These are phyloP conservation scores for Crocuta crocuta DNA, from an alignment of 2,113 vertebrate genomes.

Conservation along the genomic window DNA sequence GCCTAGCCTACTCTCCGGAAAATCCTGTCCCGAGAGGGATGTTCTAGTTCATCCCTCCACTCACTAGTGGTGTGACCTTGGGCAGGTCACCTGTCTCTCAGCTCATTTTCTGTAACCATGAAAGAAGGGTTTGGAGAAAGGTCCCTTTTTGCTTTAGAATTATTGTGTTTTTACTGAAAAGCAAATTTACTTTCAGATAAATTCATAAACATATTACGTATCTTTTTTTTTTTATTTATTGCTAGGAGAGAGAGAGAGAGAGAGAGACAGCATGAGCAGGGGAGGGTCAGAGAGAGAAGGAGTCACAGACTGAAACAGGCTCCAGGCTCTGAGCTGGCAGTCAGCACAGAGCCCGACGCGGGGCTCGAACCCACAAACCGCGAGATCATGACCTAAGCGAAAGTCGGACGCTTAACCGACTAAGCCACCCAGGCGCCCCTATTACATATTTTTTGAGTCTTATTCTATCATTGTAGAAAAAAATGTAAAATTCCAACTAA, in stretches of 20 bases:
- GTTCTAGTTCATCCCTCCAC: not conserved
- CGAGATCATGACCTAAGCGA: too few species aligned
- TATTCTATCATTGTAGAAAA: constrained; percentile 1
- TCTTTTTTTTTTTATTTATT: too few species aligned
- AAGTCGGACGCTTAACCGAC: too few species aligned
- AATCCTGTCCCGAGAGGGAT: not conserved
- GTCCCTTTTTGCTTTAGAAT: not conserved
- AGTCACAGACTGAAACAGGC: too few species aligned
- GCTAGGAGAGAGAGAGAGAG: too few species aligned
- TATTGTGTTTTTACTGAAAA: constrained; percentile 32
- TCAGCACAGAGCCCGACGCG: too few species aligned
- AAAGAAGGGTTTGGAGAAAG: not conserved
- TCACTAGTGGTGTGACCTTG: not conserved
- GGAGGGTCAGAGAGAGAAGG: too few species aligned
- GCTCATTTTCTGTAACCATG: not conserved
- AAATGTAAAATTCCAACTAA: constrained; percentile 35
- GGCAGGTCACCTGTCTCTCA: not conserved
- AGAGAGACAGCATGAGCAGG: too few species aligned
- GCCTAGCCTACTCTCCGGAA: not conserved
- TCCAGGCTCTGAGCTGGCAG: too few species aligned
- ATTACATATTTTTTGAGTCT: constrained; percentile 19
- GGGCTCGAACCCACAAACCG: too few species aligned
- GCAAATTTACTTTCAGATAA: constrained; percentile 39
- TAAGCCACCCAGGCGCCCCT: too few species aligned
- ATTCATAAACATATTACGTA: constrained; percentile 45